phyloP scores from a whole-genome alignment of 2,797 vertebrate species.

The Gallirallus australis region DNA sequence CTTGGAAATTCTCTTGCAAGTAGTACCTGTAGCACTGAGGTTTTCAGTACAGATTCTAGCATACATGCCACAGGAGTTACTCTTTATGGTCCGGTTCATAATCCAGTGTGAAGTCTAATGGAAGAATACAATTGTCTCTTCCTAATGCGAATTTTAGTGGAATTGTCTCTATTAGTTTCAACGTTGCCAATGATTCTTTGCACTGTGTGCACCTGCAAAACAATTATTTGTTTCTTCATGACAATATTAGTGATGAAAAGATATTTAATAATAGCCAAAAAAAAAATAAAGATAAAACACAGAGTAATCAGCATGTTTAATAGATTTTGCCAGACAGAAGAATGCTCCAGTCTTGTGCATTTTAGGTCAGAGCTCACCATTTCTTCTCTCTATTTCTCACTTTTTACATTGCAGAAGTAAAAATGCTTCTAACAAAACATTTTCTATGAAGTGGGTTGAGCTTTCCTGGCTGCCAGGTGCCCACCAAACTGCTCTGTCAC shows the following conservation, averaged over 20 bases:
- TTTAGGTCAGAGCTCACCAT: background rate
- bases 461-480: background rate
- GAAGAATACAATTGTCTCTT: background rate
- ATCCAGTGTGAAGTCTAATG: background rate
- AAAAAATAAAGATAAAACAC: background rate
- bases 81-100: background rate
- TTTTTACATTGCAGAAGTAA: background rate
- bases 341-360: background rate
- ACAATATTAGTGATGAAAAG: background rate
- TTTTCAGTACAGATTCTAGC: background rate
- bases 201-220: background rate
- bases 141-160: background rate
- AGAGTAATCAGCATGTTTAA: background rate
- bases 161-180: background rate
- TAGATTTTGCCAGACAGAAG: background rate
- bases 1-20: background rate
- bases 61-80: background rate
- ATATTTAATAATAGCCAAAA: background rate
- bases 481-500: accelerated
- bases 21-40: background rate
- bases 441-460: background rate
- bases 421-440: background rate
- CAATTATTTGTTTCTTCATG: background rate
- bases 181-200: background rate
- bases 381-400: background rate